These are phyloP conservation scores for Corbicula japonica DNA, from an alignment of 2,888 invertebrate genomes.

Conservation along the genomic window DNA sequence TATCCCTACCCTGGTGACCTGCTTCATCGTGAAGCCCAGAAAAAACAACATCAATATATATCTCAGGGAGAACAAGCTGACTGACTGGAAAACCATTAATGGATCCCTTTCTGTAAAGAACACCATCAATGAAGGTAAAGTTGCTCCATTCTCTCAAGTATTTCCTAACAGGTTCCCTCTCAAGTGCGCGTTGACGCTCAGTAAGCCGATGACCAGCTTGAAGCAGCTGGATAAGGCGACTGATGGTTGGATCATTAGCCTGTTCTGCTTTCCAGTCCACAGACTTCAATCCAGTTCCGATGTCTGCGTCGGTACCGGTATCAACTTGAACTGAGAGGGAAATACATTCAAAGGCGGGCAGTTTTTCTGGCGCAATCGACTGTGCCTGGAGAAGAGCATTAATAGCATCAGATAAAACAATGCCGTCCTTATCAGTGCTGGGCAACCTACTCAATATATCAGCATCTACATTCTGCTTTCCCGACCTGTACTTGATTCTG, in stretches of 20 bases:
- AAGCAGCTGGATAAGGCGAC: slow-evolving; percentile 3
- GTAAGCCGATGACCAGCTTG: slow-evolving; percentile 10
- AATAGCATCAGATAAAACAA: no score
- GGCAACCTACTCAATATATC: no score
- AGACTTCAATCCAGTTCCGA: background rate
- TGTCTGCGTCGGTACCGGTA: background rate
- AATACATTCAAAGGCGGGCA: slow-evolving; percentile 9
- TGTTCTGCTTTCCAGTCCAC: slow-evolving; percentile 15
- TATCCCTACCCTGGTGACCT: slow-evolving; percentile 28
- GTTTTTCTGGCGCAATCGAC: no score
- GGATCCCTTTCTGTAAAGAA: background rate
- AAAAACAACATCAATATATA: slow-evolving; percentile 13
- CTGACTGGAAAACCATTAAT: background rate
- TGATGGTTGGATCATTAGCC: slow-evolving; percentile 1
- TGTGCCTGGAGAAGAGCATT: no score
- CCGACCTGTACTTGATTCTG: no score
- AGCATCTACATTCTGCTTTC: no score
- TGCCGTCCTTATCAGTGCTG: no score
- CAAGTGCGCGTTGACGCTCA: background rate
- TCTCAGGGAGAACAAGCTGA: slow-evolving; percentile 16
- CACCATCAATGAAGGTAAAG: background rate
- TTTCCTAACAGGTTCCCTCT: slow-evolving; percentile 14
- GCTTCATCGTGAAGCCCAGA: slow-evolving; percentile 12
- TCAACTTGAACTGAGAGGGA: background rate
- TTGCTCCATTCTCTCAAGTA: slow-evolving; percentile 16